Evolutionary conservation across 2,888 invertebrate genomes (phyloP).

Genomic region (Ischnus inquisitorius): DNA sequence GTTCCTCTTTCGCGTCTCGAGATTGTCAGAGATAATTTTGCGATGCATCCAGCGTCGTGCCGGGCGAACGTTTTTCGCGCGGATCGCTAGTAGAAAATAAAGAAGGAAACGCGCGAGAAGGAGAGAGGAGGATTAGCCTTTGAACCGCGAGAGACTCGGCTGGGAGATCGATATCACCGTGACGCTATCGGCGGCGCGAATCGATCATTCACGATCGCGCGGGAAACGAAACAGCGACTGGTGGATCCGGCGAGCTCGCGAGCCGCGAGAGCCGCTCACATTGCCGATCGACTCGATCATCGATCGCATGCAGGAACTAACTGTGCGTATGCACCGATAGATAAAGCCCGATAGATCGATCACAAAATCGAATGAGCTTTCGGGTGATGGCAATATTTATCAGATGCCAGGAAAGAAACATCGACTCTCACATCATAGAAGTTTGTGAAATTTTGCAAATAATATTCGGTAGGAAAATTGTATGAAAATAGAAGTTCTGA

Average conservation of each 20-base stretch:
- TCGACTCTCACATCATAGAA: neutral
- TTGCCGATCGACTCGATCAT: neutral
- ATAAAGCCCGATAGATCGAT: slow-evolving; percentile 26
- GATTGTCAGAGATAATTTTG: slow-evolving; percentile 4
- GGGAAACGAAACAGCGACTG: slow-evolving; percentile 54
- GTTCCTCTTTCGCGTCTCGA: slow-evolving; percentile 29
- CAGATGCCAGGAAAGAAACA: neutral
- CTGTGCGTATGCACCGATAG: neutral
- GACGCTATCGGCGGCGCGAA: slow-evolving; percentile 68
- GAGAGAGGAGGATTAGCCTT: slow-evolving; percentile 52
- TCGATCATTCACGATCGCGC: slow-evolving; percentile 73
- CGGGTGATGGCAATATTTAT: neutral
- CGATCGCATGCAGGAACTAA: neutral
- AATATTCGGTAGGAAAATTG: too few relatives aligned
- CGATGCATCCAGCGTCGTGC: slow-evolving; percentile 2
- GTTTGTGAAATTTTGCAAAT: neutral
- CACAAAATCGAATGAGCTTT: neutral
- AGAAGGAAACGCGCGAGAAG: slow-evolving; percentile 14
- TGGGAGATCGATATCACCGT: slow-evolving; percentile 71
- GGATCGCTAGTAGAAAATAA: slow-evolving; percentile 7
- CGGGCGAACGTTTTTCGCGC: slow-evolving; percentile 3
- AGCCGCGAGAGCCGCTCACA: neutral
- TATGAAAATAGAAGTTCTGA: too few relatives aligned
- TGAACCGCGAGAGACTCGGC: slow-evolving; percentile 56
- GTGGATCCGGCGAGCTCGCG: neutral